These are phyloP conservation scores for Amazona guildingii DNA, from an alignment of 2,113 vertebrate genomes.

Conservation along the genomic window DNA sequence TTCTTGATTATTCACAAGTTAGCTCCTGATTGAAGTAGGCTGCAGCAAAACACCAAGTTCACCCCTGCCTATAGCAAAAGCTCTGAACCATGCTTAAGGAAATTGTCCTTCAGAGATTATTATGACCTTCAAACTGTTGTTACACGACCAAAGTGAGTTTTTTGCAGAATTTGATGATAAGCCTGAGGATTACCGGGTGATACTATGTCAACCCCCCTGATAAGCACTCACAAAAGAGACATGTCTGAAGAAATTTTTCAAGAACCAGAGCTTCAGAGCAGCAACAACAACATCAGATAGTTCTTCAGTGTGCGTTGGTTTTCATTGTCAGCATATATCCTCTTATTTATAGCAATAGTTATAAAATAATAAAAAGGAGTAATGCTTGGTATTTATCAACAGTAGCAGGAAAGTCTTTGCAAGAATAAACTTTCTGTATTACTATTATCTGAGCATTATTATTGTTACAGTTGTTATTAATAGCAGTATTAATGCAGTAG, in stretches of 20 bases:
- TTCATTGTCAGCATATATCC: neutral
- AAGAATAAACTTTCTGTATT: neutral
- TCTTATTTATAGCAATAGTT: neutral
- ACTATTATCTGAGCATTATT: neutral
- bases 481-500: neutral
- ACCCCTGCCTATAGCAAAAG: conserved; percentile 50
- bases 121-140: conserved; percentile 79
- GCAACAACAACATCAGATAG: neutral
- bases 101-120: conserved; percentile 83
- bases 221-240: neutral
- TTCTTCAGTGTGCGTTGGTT: neutral
- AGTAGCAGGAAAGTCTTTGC: neutral
- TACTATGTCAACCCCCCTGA: conserved; percentile 56
- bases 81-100: conserved; percentile 71
- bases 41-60: conserved; percentile 64
- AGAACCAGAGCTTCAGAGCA: neutral
- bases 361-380: neutral
- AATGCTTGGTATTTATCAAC: neutral
- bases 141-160: conserved; percentile 50
- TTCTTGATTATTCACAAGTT: conserved; percentile 79
- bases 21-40: conserved; percentile 79
- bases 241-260: conserved; percentile 17
- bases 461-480: neutral
- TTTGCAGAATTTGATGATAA: conserved; percentile 75
- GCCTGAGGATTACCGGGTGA: conserved; percentile 67